phyloP scores from a whole-genome alignment of 92 coral and sea anemone genomes.

The Epizoanthus stellaris region DNA sequence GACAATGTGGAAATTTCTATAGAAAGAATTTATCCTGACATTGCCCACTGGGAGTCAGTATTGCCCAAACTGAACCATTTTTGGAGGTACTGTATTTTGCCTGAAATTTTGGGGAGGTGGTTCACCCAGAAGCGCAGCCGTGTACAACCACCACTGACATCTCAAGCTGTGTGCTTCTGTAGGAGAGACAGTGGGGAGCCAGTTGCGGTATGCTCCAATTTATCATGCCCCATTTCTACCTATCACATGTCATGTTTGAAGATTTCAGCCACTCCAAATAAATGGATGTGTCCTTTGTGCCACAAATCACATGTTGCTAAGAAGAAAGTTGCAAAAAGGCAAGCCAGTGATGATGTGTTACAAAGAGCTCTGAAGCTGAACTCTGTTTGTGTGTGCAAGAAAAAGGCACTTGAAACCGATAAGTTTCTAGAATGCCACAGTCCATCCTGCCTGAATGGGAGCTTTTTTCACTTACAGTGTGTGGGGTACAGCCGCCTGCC shows the following conservation, averaged over 20 bases:
- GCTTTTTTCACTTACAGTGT: too few relatives aligned
- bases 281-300: constrained; percentile 59
- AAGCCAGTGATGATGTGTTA: constrained; percentile 5
- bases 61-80: constrained; percentile 61
- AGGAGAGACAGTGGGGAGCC: constrained; percentile 24
- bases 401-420: constrained; percentile 26
- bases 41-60: constrained; percentile 58
- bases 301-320: constrained; percentile 51
- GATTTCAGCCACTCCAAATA: constrained; percentile 39
- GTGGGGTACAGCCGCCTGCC: too few relatives aligned
- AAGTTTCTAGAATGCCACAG: too few relatives aligned
- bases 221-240: constrained; percentile 35
- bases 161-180: constrained; percentile 49
- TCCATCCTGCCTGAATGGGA: too few relatives aligned
- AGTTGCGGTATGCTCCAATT: constrained; percentile 43
- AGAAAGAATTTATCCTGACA: constrained; percentile 61
- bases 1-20: constrained; percentile 35
- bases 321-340: background rate
- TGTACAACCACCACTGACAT: background rate
- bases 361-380: constrained; percentile 49
- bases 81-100: constrained; percentile 61
- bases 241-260: constrained; percentile 56
- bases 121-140: constrained; percentile 49
- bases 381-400: constrained; percentile 48
- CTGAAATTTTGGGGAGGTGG: constrained; percentile 65